These are phyloP conservation scores for Pharmacophagus antenor DNA, from an alignment of 2,888 invertebrate genomes.

Conservation along the genomic window DNA sequence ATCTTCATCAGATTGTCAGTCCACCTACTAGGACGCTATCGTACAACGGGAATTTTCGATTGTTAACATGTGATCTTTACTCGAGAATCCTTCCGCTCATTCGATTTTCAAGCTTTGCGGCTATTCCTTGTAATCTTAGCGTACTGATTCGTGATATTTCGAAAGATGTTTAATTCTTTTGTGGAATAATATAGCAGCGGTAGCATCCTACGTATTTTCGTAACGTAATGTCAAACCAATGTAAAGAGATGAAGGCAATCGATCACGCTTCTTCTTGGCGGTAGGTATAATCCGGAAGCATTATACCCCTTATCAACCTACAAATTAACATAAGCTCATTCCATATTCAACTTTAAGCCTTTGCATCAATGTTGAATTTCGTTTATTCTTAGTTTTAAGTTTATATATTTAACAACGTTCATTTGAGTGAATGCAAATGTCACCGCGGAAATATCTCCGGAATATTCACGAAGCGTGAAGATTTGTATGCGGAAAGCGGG, in stretches of 20 bases:
- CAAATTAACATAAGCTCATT: background rate
- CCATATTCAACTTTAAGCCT: conserved; percentile 6
- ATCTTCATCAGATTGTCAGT: too few relatives aligned
- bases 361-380: conserved; percentile 6
- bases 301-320: conserved; percentile 14
- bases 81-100: too few relatives aligned
- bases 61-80: too few relatives aligned
- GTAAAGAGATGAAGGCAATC: conserved; percentile 13
- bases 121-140: too few relatives aligned
- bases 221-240: conserved; percentile 4
- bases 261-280: conserved; percentile 13
- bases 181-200: too few relatives aligned
- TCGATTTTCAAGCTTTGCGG: too few relatives aligned
- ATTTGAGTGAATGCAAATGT: background rate
- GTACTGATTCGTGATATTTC: too few relatives aligned
- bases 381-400: background rate
- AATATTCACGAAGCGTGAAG: background rate
- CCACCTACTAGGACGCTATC: too few relatives aligned
- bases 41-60: too few relatives aligned
- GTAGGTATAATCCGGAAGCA: conserved; percentile 13
- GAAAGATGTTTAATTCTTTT: too few relatives aligned
- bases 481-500: too few relatives aligned
- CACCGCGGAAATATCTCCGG: background rate
- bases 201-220: too few relatives aligned
- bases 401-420: background rate